Conservation (phyloP, 2,113 vertebrate species). For the Daubentonia madagascariensis region DNA sequence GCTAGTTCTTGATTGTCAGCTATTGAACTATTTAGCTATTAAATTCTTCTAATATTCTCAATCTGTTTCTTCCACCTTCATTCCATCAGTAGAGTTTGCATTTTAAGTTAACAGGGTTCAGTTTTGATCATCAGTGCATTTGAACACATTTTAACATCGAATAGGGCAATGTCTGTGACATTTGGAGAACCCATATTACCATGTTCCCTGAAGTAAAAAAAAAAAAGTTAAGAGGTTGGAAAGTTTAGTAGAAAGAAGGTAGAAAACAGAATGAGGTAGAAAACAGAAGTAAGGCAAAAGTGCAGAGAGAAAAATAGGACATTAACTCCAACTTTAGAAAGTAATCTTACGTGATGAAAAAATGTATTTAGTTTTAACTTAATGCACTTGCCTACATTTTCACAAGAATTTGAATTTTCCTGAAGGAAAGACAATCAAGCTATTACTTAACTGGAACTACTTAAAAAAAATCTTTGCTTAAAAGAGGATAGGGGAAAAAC, state of each 20-base stretch:
- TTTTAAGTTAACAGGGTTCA: not conserved
- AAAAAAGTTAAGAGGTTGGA: not conserved
- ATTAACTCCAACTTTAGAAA: not conserved
- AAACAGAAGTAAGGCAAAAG: not conserved
- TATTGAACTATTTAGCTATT: not conserved
- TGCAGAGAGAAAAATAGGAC: not conserved
- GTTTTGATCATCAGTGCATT: not conserved
- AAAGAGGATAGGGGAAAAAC: not conserved
- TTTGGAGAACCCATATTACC: not conserved
- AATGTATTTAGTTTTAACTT: not conserved
- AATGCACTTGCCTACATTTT: not conserved
- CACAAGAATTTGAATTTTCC: not conserved
- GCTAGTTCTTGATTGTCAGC: not conserved
- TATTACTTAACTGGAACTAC: not conserved
- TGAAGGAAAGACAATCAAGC: not conserved
- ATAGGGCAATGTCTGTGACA: not conserved
- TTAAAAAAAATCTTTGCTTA: not conserved
- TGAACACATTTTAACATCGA: not conserved
- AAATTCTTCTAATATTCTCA: not conserved
- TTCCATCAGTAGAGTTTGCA: not conserved
- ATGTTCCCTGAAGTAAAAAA: not conserved
- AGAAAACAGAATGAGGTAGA: not conserved
- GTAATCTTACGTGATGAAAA: not conserved
- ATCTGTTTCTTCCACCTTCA: not conserved
- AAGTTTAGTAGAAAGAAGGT: not conserved